Base-by-base conservation (phyloP, 2,888 invertebrate species). In the Drosophila algonquin region DNA sequence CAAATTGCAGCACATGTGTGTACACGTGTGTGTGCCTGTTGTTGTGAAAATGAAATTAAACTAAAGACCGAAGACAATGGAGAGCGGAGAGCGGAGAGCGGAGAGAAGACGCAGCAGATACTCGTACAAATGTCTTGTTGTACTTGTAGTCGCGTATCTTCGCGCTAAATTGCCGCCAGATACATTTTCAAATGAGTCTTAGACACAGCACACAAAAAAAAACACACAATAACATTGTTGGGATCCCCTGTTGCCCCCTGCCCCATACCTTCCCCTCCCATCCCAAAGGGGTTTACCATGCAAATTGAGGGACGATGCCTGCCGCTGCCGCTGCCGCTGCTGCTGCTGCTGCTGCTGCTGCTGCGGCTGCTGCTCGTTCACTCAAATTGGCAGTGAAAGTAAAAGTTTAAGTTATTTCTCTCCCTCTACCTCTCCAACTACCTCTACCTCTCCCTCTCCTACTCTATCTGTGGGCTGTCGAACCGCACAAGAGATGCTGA, bases 381-480 rank as follows among this genome's bases (percentile, higher is more conserved):
- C 77, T 77, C 85, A 87, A 90, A 89, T 90, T 90, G 90, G 77
- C 79, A 90, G 90, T 90, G 90, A 90, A 90, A 90, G 91, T 90
- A 87, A 90, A 86, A 89, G 89, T 75, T 88, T 60, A 87, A 80
- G 59, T 64, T 76, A 81, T 81, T 87, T 84, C 73, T 76, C 40
- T n/a, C 40, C 14, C 35, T 35, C 40, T 40, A 21, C 21, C 40
- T 5, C 12, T 6, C 2, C 5, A 14, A 1, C 35, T 5, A 14
- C 5, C 14, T 5, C 40, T 40, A 18, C 21, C 21, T 40, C 12
- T 6, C 6, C 6, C 40, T 4, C 35, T 6, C 40, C 7, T 2
- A 71, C 71, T 48, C 12, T 30, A 46, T 30, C 47, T 73, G 73
- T 76, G 65, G 78, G 75, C 87, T 84, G 81, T 87, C 83, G 88